Conservation (phyloP, 2,113 vertebrate genomes). For the Elaphurus davidianus region DNA sequence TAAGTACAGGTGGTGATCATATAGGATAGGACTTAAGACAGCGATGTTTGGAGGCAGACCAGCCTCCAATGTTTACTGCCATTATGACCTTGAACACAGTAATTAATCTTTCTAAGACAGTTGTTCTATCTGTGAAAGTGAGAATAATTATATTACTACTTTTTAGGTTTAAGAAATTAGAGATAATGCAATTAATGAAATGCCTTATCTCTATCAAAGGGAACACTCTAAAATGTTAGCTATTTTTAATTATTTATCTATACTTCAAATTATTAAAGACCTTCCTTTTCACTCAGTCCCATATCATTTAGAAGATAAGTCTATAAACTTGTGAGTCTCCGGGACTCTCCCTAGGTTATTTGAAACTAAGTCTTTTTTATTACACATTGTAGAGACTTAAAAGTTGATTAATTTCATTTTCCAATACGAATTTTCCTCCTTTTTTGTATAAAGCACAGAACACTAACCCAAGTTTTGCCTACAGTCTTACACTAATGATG, state of each 20-base stretch:
- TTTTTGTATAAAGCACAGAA: not conserved
- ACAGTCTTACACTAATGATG: not conserved
- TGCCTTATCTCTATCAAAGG: not conserved
- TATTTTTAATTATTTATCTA: not conserved
- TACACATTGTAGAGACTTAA: not conserved
- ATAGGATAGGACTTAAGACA: not conserved
- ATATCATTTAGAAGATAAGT: not conserved
- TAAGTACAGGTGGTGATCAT: not conserved
- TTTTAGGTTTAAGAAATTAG: not conserved
- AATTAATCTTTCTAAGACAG: not conserved
- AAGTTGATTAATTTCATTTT: not conserved
- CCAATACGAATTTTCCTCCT: not conserved
- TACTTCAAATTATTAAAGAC: not conserved
- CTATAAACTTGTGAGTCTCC: not conserved
- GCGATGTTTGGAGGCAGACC: not conserved
- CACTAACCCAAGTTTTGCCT: not conserved
- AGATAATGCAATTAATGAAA: not conserved
- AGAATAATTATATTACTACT: not conserved
- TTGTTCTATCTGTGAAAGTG: not conserved
- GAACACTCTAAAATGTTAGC: not conserved
- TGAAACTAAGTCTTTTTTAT: not conserved
- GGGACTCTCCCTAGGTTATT: not conserved
- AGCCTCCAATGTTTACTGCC: not conserved
- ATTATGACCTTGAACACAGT: not conserved
- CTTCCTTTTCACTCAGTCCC: not conserved